phyloP scores from a whole-genome alignment of 2,888 invertebrate genomes.

The Lochmaea crataegi region DNA sequence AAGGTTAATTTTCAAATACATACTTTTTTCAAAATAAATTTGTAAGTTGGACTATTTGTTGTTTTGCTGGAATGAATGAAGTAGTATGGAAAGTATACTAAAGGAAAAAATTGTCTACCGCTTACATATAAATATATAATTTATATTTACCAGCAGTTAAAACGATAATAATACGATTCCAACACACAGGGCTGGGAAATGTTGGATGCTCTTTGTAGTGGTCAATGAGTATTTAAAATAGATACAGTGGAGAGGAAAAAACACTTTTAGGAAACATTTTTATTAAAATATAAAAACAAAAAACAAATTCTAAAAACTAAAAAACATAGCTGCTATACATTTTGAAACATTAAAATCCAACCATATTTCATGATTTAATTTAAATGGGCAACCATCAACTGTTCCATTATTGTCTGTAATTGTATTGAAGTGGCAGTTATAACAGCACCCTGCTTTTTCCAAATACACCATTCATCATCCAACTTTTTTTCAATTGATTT shows the following conservation, averaged over 20 bases:
- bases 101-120: no score
- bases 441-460: constrained; percentile 36
- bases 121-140: no score
- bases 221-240: no score
- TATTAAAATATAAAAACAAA: not conserved
- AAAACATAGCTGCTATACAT: not conserved
- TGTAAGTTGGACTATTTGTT: not conserved
- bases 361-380: not conserved
- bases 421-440: constrained; percentile 39
- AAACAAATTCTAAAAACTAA: not conserved
- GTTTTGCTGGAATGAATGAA: not conserved
- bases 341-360: not conserved
- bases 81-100: no score
- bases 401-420: constrained; percentile 11
- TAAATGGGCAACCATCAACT: not conserved
- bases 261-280: not conserved
- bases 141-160: no score
- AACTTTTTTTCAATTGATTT: constrained; percentile 27
- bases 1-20: constrained; percentile 27
- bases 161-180: no score
- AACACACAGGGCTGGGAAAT: no score
- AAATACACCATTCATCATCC: constrained; percentile 33
- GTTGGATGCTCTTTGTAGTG: no score
- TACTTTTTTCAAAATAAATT: constrained; percentile 30
- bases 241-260: not conserved